Evolutionary conservation across 2,888 invertebrate genomes (phyloP).

Genomic region (Eupsilia transversa): DNA sequence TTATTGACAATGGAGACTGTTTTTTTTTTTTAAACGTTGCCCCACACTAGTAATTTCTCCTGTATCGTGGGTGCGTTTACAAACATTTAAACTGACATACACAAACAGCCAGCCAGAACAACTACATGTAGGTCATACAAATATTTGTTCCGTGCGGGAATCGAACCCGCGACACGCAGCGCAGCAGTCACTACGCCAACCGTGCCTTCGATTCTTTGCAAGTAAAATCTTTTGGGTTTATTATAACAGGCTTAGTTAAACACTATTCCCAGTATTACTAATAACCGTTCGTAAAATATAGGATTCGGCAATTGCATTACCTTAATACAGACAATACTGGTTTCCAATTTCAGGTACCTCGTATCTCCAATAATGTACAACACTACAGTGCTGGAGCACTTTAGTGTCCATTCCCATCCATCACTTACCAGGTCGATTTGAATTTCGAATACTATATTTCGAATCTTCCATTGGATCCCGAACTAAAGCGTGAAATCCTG

Average conservation of each 20-base stretch:
- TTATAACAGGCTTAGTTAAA: not conserved
- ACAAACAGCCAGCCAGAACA: too few species aligned
- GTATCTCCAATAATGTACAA: slow-evolving; percentile 10
- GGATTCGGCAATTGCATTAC: not conserved
- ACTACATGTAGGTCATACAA: too few species aligned
- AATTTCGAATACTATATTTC: slow-evolving; percentile 43
- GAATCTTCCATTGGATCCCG: not conserved
- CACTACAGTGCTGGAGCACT: slow-evolving; percentile 10
- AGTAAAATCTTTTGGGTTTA: not conserved
- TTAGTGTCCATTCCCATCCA: not conserved
- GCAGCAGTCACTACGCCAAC: too few species aligned
- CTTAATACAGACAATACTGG: not conserved
- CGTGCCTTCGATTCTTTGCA: too few species aligned
- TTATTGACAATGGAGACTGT: not conserved
- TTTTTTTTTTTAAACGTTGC: too few species aligned
- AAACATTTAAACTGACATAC: too few species aligned
- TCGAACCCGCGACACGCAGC: too few species aligned
- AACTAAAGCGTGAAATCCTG: not conserved
- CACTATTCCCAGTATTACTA: not conserved
- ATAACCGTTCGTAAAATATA: not conserved
- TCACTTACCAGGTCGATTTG: slow-evolving; percentile 26
- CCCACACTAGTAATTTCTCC: too few species aligned
- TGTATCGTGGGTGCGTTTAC: too few species aligned
- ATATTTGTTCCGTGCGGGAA: too few species aligned
- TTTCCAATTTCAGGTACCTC: not conserved